Conservation (phyloP, 2,888 invertebrate species). For the Yponomeuta sedellus region DNA sequence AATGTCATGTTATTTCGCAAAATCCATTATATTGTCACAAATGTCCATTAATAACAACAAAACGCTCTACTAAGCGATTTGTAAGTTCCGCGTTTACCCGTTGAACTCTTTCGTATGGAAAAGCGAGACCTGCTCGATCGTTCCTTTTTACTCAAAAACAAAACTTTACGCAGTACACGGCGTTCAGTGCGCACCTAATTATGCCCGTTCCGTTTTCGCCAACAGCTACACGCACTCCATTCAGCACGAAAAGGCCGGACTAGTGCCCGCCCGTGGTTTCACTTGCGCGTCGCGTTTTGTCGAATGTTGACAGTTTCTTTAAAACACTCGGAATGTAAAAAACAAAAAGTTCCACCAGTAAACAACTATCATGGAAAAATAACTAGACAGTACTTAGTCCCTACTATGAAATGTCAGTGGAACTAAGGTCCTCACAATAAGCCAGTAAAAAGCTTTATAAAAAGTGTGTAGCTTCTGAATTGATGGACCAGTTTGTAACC, state of each 20-base stretch:
- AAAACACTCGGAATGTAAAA: no score
- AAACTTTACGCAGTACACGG: neutral
- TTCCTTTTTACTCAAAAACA: neutral
- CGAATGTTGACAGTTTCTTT: no score
- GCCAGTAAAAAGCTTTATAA: no score
- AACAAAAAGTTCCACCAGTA: no score
- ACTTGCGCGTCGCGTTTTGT: neutral
- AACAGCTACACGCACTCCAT: slow-evolving; percentile 1
- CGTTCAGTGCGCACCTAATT: neutral
- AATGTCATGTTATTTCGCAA: neutral
- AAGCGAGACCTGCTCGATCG: neutral
- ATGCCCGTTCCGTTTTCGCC: slow-evolving; percentile 2
- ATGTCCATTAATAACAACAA: neutral
- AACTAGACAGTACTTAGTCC: no score
- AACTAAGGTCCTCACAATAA: no score
- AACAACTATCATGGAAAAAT: no score
- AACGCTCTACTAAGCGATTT: neutral
- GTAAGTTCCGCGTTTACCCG: slow-evolving; percentile 1
- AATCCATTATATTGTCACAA: slow-evolving; percentile 3
- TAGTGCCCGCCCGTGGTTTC: neutral
- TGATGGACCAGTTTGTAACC: no score
- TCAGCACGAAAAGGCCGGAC: neutral
- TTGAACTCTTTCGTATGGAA: slow-evolving; percentile 1
- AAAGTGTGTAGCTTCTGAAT: no score
- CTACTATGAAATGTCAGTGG: no score